Evolutionary conservation across 2,113 vertebrate species (phyloP).

Genomic region (Anguilla japonica): DNA sequence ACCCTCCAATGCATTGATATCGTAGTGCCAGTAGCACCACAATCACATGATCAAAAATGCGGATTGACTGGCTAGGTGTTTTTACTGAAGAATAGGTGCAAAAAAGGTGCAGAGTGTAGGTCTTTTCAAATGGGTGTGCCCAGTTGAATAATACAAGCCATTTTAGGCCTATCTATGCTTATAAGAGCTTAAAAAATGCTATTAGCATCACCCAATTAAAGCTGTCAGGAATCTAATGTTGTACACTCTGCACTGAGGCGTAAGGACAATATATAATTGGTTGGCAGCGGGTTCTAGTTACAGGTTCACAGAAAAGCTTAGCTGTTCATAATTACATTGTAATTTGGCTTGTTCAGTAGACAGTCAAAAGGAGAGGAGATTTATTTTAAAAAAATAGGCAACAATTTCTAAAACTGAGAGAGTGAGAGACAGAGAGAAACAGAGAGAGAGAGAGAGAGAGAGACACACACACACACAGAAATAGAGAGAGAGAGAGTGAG

Average conservation of each 20-base stretch:
- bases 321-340: background rate
- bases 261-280: background rate
- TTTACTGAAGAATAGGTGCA: too few relatives aligned
- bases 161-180: too few relatives aligned
- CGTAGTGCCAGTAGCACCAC: too few relatives aligned
- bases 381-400: background rate
- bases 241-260: background rate
- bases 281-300: too few relatives aligned
- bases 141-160: too few relatives aligned
- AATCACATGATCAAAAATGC: too few relatives aligned
- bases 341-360: background rate
- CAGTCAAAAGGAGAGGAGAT: background rate
- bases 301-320: background rate
- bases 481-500: background rate
- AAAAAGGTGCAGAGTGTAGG: too few relatives aligned
- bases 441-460: background rate
- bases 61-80: too few relatives aligned
- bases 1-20: too few relatives aligned
- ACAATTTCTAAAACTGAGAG: too few relatives aligned
- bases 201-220: background rate
- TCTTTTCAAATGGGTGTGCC: too few relatives aligned
- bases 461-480: too few relatives aligned
- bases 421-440: background rate
- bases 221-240: background rate
- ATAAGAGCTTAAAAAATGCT: background rate